Evolutionary conservation across 1,140 invertebrate species (phyloP), one percentile per base, ranked within the genome.

Genomic region (Caenorhabditis elegans): DNA sequence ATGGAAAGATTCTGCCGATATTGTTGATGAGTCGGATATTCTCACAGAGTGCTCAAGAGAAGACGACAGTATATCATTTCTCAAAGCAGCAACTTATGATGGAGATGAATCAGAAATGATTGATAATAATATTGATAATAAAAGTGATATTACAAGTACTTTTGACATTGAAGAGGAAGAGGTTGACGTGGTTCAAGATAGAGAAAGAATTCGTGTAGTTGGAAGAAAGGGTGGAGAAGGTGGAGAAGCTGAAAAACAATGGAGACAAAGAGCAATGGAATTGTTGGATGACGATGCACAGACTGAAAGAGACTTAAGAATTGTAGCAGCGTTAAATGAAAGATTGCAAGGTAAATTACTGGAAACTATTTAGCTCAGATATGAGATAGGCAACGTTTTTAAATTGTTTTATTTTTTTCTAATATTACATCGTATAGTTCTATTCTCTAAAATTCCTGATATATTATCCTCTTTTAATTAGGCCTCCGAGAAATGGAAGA

Each of bases 401-500:
- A n/a, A n/a, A n/a, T n/a, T n/a, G n/a, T n/a, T n/a, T n/a, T n/a
- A n/a, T n/a, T n/a, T n/a, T n/a, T n/a, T n/a, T n/a, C n/a, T n/a
- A n/a, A n/a, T n/a, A n/a, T n/a, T n/a, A 5, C 39, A 43, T 15
- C 39, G 6, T 43, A 15, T 43, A 43, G 39, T 43, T 43, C 5
- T 43, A 43, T 8, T 5, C 39, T 43, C 39, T 43, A 15, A n/a
- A n/a, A n/a, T n/a, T n/a, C n/a, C n/a, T n/a, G n/a, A n/a, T n/a
- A n/a, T n/a, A 43, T 43, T 43, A 43, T 36, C n/a, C 28, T 11
- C 15, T 17, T 26, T 17, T 3, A 17, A 13, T 15, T 22, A 70
- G 60, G 60, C 19, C 36, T 81, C 3, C 39, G 70, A 26, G 80
- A 76, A 53, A 81, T 81, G 80, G 80, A 81, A 60, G 80, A 81